phyloP scores from a whole-genome alignment of 2,113 vertebrate species.

The Butorides virescens region DNA sequence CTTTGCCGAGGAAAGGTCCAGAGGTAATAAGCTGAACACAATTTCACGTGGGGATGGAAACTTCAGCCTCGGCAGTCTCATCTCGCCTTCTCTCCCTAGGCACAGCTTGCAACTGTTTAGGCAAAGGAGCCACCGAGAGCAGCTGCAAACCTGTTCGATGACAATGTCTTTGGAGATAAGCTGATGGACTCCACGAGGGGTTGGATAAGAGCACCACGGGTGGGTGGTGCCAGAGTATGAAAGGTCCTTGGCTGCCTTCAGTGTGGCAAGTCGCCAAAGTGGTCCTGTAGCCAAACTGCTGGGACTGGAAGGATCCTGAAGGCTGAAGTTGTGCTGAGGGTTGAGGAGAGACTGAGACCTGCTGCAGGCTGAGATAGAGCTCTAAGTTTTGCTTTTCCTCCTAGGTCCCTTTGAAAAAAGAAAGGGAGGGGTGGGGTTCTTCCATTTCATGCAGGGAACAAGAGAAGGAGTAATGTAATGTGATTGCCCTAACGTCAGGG shows the following conservation, averaged over 20 bases:
- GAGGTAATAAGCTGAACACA: neutral
- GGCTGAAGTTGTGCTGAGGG: neutral
- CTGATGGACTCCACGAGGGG: accelerated
- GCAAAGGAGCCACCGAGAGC: neutral
- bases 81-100: neutral
- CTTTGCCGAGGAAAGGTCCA: neutral
- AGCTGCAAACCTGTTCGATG: neutral
- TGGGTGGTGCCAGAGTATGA: neutral
- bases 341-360: neutral
- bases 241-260: neutral
- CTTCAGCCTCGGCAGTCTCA: neutral
- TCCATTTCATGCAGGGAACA: neutral
- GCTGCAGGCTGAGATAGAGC: neutral
- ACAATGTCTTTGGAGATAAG: neutral
- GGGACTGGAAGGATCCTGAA: neutral
- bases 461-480: neutral
- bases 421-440: neutral
- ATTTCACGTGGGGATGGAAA: neutral
- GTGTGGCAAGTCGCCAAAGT: accelerated
- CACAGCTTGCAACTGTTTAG: neutral
- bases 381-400: neutral
- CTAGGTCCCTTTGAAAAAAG: neutral
- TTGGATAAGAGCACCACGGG: neutral
- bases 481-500: neutral
- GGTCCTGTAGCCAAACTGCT: accelerated